A percentile compares a stretch with the other conserved stretches of the same genome.
These are phyloP conservation scores for Platichthys stellatus DNA, from an alignment of 2,113 vertebrate species.

Conservation along the genomic window DNA sequence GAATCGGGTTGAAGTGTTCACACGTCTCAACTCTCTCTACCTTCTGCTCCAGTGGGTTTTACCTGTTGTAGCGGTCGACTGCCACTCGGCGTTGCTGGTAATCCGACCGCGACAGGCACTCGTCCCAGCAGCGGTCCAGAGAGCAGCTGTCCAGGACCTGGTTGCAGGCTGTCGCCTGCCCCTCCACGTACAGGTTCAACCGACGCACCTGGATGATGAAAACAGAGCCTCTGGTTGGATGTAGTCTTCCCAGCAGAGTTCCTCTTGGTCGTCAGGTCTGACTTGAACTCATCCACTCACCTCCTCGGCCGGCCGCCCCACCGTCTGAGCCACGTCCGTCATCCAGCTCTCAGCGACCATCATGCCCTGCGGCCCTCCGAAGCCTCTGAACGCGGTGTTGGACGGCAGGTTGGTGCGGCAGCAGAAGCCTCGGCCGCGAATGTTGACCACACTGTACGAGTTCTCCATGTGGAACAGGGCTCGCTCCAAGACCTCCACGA, in stretches of 20 bases:
- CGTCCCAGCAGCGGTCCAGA: conserved; percentile 90
- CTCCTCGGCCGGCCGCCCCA: conserved; percentile 86
- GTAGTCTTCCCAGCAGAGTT: background rate
- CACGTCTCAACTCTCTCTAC: too few species aligned
- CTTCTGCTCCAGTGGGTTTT: background rate
- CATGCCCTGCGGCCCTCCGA: conserved; percentile 96
- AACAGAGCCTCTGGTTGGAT: background rate
- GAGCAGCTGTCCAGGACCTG: conserved; percentile 89
- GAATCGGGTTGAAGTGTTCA: too few species aligned
- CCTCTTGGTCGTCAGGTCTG: background rate
- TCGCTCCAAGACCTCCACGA: conserved; percentile 87
- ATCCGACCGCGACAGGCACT: conserved; percentile 85
- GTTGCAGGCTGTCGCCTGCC: conserved; percentile 90
- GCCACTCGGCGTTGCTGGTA: conserved; percentile 78
- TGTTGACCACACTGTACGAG: conserved; percentile 89
- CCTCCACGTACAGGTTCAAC: conserved; percentile 89
- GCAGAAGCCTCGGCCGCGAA: conserved; percentile 84
- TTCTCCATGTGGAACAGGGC: conserved; percentile 95
- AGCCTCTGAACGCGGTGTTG: conserved; percentile 96
- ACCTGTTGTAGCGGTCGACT: conserved; percentile 91
- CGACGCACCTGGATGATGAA: conserved; percentile 84
- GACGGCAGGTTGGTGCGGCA: conserved; percentile 95
- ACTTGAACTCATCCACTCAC: conserved; percentile 61
- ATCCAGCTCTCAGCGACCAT: conserved; percentile 93
- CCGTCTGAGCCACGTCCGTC: conserved; percentile 84